Evolutionary conservation across 1,140 invertebrate genomes (phyloP), one percentile per base, ranked within the genome.

Genomic region (Hyposmocoma kahamanoa): DNA sequence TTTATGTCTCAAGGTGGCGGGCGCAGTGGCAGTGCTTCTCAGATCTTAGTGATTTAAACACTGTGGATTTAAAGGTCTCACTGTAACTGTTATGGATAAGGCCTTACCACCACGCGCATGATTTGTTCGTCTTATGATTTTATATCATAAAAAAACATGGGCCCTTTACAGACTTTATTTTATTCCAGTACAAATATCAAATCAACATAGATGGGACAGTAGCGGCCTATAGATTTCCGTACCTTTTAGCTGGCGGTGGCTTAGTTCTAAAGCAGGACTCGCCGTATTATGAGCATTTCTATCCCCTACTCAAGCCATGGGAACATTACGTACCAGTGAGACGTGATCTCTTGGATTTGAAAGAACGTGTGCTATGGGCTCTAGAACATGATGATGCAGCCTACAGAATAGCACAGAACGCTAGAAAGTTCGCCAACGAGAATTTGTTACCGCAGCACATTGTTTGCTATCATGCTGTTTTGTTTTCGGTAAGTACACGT

Each of bases 161-260:
- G 8, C 15, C 4, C 8, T 17, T 6, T 15, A 15, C 10, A 36
- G 30, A 21, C 41, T 13, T 21, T n/a, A 28, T 50, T 21, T 50
- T 36, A 34, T 90, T 91, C 61, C 87, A 98, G 96, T 97, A 96
- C 68, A 98, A 98, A 88, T 99, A 98, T 87, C 96, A 97, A 87
- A 76, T 99, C 17, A 97, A 93, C 74, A 90, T 99, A 39, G 97
- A 99, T 90, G 97, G 97, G 15, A 97, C 96, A 48, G 97, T 99
- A 17, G 97, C 97, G 34, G 95, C 97, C 0, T 99, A 98, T 86
- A 88, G 97, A 62, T 91, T 98, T 49, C 97, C 97, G 1, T 98
- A 97, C 82, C 87, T 99, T 10, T 76, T 99, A 45, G 93, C 90
- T 47, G 96, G 97, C 8, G 92, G 94, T 71, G 92, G 94, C 17